A percentile compares a stretch with the other conserved stretches of the same genome.
Evolutionary conservation across 2,888 invertebrate species (phyloP).

Genomic region (Tachina grossa): DNA sequence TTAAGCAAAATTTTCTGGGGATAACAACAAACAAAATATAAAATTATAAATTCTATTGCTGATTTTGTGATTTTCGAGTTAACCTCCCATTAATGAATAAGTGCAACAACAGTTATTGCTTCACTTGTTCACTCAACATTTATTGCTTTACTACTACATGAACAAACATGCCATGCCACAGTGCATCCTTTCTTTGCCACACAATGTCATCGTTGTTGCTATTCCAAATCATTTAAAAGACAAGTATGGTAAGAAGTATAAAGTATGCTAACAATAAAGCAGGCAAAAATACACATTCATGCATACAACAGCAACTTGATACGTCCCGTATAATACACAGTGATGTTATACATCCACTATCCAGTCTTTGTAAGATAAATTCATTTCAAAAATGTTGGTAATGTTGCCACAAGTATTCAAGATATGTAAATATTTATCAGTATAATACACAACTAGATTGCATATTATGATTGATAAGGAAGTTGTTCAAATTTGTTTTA

Average conservation of each 20-base stretch:
- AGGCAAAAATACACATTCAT: neutral
- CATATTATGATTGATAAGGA: too few species aligned
- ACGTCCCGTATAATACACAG: neutral
- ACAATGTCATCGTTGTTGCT: neutral
- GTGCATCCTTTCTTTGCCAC: neutral
- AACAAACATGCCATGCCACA: neutral
- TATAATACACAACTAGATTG: neutral
- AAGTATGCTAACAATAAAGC: neutral
- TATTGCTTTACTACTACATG: conserved; percentile 9
- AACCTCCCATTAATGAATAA: neutral
- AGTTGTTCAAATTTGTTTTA: too few species aligned
- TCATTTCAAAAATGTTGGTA: neutral
- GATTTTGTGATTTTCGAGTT: neutral
- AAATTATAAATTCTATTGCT: too few species aligned
- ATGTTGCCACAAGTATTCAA: neutral
- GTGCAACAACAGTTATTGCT: conserved; percentile 9
- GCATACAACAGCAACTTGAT: neutral
- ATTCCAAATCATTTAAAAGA: neutral
- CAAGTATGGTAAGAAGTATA: neutral
- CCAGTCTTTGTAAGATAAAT: neutral
- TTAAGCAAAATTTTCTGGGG: neutral
- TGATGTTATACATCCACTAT: neutral
- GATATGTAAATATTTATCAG: neutral
- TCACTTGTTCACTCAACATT: conserved; percentile 11
- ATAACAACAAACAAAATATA: too few species aligned